These are phyloP conservation scores for Hemaris fuciformis DNA, from an alignment of 2,888 invertebrate species.

Conservation along the genomic window DNA sequence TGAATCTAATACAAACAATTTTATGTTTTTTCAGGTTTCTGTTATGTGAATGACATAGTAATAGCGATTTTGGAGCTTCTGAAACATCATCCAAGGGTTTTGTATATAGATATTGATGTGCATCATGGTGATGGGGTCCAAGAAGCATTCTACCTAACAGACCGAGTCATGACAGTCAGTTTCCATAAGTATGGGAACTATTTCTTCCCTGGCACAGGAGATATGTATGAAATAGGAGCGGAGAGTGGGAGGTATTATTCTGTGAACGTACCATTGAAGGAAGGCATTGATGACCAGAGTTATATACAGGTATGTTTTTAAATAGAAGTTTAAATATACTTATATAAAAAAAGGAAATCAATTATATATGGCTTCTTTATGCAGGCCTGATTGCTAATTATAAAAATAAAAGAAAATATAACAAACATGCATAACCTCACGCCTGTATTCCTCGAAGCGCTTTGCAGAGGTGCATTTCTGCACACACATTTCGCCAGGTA, in stretches of 20 bases:
- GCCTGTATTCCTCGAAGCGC: too few relatives aligned
- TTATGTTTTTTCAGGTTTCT: conserved; percentile 92
- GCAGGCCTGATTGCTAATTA: too few relatives aligned
- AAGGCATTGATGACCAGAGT: conserved; percentile 97
- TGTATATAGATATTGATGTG: conserved; percentile 99
- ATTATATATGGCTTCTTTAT: too few relatives aligned
- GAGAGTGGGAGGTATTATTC: conserved; percentile 98
- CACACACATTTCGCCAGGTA: too few relatives aligned
- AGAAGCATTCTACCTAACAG: conserved; percentile 98
- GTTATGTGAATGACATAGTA: conserved; percentile 99
- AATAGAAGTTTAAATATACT: not conserved
- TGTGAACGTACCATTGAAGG: conserved; percentile 98
- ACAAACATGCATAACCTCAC: too few relatives aligned
- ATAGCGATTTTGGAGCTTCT: conserved; percentile 97
- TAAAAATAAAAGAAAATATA: too few relatives aligned
- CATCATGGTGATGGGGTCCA: conserved; percentile 99
- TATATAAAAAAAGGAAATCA: too few relatives aligned
- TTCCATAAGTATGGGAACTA: conserved; percentile 99
- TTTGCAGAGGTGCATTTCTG: too few relatives aligned
- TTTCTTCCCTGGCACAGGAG: conserved; percentile 99
- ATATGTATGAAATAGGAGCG: conserved; percentile 99
- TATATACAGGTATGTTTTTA: conserved; percentile 86
- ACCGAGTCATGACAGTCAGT: conserved; percentile 99
- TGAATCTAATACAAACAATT: not conserved
- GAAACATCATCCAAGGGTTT: conserved; percentile 95